These are phyloP conservation scores for Blastobasis adustella DNA, from an alignment of 2,888 invertebrate genomes.

Conservation along the genomic window DNA sequence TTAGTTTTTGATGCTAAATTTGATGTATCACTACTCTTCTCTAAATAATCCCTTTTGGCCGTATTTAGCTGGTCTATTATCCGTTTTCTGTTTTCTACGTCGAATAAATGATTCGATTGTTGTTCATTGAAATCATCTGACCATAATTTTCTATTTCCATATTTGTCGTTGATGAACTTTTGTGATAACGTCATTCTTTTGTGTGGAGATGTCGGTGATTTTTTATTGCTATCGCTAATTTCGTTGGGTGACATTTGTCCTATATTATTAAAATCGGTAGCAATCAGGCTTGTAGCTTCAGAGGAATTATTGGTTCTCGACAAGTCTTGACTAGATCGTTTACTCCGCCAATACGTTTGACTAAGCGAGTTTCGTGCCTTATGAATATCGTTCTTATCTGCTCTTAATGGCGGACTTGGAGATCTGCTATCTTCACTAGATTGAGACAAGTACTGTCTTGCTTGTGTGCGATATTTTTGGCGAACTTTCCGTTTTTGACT, in stretches of 20 bases:
- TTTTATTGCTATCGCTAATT: slow-evolving; percentile 42
- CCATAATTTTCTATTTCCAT: slow-evolving; percentile 68
- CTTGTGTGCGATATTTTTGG: slow-evolving; percentile 77
- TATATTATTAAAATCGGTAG: slow-evolving; percentile 68
- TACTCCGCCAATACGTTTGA: slow-evolving; percentile 69
- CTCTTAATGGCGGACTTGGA: slow-evolving; percentile 66
- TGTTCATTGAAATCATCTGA: slow-evolving; percentile 52
- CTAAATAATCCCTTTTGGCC: slow-evolving; percentile 47
- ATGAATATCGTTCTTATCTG: slow-evolving; percentile 47
- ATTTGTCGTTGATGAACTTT: slow-evolving; percentile 72
- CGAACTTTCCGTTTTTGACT: slow-evolving; percentile 80
- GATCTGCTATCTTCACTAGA: slow-evolving; percentile 78
- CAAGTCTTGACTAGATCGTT: slow-evolving; percentile 59
- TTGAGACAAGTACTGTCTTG: slow-evolving; percentile 69
- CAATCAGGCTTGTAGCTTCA: slow-evolving; percentile 49
- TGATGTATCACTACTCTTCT: slow-evolving; percentile 44
- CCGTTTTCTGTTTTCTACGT: slow-evolving; percentile 54
- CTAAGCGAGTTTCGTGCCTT: slow-evolving; percentile 63
- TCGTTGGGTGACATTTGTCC: slow-evolving; percentile 58
- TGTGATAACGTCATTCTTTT: slow-evolving; percentile 65
- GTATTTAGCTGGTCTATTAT: slow-evolving; percentile 51
- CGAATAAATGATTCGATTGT: slow-evolving; percentile 36
- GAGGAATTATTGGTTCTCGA: slow-evolving; percentile 40
- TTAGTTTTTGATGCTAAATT: slow-evolving; percentile 35
- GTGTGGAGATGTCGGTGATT: slow-evolving; percentile 45